Percentiles rank a stretch among this genome's conserved stretches.
Conservation (phyloP, 35 echinoderm and acorn worm species). For the Amphiura filiformis region DNA sequence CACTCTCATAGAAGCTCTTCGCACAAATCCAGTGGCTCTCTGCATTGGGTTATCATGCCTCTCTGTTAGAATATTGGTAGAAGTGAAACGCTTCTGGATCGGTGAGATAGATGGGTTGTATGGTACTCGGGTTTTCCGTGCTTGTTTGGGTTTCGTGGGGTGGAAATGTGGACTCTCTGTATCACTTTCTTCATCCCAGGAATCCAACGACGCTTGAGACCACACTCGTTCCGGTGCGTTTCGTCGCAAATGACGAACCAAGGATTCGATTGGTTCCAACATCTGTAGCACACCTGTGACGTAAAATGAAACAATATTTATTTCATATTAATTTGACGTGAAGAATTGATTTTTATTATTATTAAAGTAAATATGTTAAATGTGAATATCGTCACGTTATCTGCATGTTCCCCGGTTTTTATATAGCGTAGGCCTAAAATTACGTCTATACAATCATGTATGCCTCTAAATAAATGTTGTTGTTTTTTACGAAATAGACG, state of each 20-base stretch:
- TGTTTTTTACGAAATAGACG: too few species aligned
- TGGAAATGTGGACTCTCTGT: neutral
- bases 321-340: too few species aligned
- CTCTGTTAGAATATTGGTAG: neutral
- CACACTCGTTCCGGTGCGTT: neutral
- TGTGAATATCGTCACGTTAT: too few species aligned
- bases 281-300: neutral
- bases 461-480: too few species aligned
- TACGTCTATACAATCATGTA: too few species aligned
- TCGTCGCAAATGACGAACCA: neutral
- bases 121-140: neutral
- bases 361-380: too few species aligned
- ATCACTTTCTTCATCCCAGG: neutral
- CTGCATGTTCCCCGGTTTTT: too few species aligned
- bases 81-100: neutral
- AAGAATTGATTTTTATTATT: too few species aligned
- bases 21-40: neutral
- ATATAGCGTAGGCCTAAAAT: too few species aligned
- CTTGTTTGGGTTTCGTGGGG: neutral
- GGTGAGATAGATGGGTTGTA: neutral
- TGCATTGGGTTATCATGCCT: neutral
- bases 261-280: neutral
- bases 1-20: neutral
- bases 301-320: neutral
- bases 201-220: neutral